Conservation (phyloP, 2,113 vertebrate genomes). For the Ranitomeya variabilis region DNA sequence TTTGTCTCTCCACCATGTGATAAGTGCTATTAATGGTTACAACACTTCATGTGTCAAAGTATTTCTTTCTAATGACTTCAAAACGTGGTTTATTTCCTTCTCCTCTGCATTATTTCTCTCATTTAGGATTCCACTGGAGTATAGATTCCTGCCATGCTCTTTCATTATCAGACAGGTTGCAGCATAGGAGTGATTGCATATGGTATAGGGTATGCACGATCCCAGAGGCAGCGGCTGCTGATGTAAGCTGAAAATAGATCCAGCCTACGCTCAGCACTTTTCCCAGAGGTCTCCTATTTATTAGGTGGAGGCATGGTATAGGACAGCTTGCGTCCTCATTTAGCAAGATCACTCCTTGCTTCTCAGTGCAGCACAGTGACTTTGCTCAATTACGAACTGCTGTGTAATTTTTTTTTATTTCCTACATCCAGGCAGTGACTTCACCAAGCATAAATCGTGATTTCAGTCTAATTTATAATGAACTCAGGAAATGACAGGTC, state of each 20-base stretch:
- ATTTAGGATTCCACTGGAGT: constrained; percentile 80
- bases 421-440: constrained; percentile 68
- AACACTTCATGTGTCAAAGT: constrained; percentile 84
- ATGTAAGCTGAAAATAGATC: constrained; percentile 97
- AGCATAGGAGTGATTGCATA: constrained; percentile 90
- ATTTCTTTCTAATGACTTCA: constrained; percentile 83
- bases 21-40: constrained; percentile 87
- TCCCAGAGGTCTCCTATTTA: constrained; percentile 88
- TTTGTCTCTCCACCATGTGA: constrained; percentile 86
- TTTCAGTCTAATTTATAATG: constrained; percentile 76
- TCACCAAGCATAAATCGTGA: constrained; percentile 72
- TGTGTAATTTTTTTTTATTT: constrained; percentile 72
- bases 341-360: constrained; percentile 80
- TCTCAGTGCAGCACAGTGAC: constrained; percentile 73
- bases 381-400: constrained; percentile 79
- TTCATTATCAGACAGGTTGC: constrained; percentile 87
- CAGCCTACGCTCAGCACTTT: constrained; percentile 90
- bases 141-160: constrained; percentile 80
- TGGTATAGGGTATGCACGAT: constrained; percentile 84
- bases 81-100: constrained; percentile 79
- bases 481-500: constrained; percentile 73
- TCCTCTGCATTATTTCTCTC: constrained; percentile 80
- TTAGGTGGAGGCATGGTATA: constrained; percentile 77
- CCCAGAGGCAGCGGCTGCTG: constrained; percentile 91
- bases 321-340: constrained; percentile 78